Base-by-base conservation (phyloP, 2,113 vertebrate species). In the Campylomormyrus tamandua region DNA sequence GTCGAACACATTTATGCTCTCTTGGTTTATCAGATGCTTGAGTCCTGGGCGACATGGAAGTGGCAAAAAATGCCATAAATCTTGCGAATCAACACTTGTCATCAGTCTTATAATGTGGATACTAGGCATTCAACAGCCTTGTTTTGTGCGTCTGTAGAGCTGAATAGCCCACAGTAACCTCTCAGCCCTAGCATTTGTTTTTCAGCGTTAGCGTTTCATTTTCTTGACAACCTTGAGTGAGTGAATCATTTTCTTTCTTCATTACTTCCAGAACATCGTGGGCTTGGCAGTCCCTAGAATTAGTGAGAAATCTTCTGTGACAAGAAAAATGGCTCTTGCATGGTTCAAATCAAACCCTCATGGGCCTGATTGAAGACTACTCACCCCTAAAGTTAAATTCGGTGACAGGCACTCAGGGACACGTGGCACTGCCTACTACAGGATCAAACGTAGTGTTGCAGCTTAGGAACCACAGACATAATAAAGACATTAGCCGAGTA, bases 151-250 rank as follows among this genome's bases (percentile, higher is more conserved):
- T 27, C 39, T 24, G 42, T 21, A 21, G 42, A 48, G 21, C 7
- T 48, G 39, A 80, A 80, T 80, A 19, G 15, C 31, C 74, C 31
- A 5, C 74, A 17, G 74, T 80, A 80, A 80, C 35, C 31, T 39
- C 70, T 21, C 74, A 19, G 35, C 15, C 35, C 15, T 1, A 2
- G 42, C 24, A n/a, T 10, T 84, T 84, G 42, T 10, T 46, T n/a
- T 84, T 84, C 24, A 48, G 24, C 10, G 3, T n/a, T 48, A 48
- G 21, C 19, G 9, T 45, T 48, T 48, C 39, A 48, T n/a, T 87
- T 52, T 87, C 27, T 52, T 31, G 49, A 87, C 74, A 80, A 42
- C 74, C 83, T 84, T 84, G 83, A 84, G 42, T 84, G 35, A 84
- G 50, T 58, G 50, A 56, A 31, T n/a, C 46, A 42, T 62, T 58